phyloP scores from a whole-genome alignment of 1,140 invertebrate genomes.

The Heliconius congener region DNA sequence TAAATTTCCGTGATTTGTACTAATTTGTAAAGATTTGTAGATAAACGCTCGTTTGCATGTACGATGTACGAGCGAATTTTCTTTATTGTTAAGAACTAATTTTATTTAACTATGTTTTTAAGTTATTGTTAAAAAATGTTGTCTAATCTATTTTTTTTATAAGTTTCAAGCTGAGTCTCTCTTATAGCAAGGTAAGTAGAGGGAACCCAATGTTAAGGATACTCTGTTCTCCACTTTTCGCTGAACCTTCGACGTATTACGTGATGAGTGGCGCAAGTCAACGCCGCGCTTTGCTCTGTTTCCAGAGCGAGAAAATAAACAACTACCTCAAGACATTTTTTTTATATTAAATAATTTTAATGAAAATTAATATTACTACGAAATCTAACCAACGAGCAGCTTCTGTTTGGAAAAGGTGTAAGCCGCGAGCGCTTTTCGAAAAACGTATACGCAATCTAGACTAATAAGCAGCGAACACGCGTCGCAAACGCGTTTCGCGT shows the following conservation, averaged over 20 bases:
- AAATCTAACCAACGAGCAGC: background rate
- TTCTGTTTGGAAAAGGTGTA: constrained; percentile 34
- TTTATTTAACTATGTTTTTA: background rate
- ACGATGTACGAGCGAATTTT: background rate
- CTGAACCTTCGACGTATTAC: no score
- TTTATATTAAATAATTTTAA: background rate
- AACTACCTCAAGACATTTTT: no score
- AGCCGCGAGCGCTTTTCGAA: constrained; percentile 56
- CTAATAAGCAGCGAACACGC: constrained; percentile 76
- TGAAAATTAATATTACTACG: background rate
- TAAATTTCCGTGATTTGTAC: constrained; percentile 44
- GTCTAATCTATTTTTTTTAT: no score
- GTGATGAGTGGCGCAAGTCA: no score
- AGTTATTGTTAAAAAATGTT: no score
- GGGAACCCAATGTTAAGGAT: no score
- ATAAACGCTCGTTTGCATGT: background rate
- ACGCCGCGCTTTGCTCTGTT: no score
- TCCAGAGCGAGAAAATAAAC: no score
- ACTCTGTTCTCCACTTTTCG: no score
- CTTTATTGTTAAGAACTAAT: background rate
- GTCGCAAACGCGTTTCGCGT: constrained; percentile 77
- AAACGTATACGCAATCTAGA: constrained; percentile 59
- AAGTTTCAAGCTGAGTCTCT: no score
- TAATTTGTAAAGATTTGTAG: constrained; percentile 6
- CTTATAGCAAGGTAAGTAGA: no score